Evolutionary conservation across 2,888 invertebrate species (phyloP), one percentile per base, ranked within the genome.

Genomic region (Ephialtes manifestator): DNA sequence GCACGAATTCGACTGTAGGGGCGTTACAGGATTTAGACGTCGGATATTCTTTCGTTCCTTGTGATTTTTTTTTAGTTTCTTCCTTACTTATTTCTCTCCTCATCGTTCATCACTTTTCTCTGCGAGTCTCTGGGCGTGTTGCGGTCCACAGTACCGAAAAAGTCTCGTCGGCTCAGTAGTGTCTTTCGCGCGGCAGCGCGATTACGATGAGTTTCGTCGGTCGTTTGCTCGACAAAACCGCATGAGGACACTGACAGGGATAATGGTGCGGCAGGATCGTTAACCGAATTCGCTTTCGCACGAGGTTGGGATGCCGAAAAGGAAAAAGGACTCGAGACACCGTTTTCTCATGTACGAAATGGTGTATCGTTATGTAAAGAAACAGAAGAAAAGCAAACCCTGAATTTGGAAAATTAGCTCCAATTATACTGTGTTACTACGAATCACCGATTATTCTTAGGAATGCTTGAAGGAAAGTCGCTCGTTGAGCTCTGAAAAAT

Each of bases 181-280:
- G 74, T 72, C 86, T 77, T 81, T 79, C 74, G 81, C 76, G 83
- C 81, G 68, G 3, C n/a, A 18, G 2, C 81, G 68, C 72, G 87
- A 87, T 86, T 87, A 85, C 84, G 77, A 81, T 63, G 80, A 79
- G 84, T 89, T 88, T 71, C 65, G 39, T 78, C 63, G 87, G 87
- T 87, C 87, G 87, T 90, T 89, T 89, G 86, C 89, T 87, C 87
- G 82, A 86, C 82, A 78, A 79, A 84, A 84, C 86, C 71, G 84
- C 83, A 78, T 35, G 84, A 81, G 81, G 86, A 89, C 88, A 88
- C 81, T 88, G 89, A 90, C 89, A 89, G 87, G 88, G 87, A 89
- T 89, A 90, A 90, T 89, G 85, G 88, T 65, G 76, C 55, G 53
- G 71, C 70, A 75, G 48, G 79, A 87, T 88, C 88, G 83, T 88